Evolutionary conservation across 2,888 invertebrate species (phyloP).

Genomic region (Sialis fuliginosa): DNA sequence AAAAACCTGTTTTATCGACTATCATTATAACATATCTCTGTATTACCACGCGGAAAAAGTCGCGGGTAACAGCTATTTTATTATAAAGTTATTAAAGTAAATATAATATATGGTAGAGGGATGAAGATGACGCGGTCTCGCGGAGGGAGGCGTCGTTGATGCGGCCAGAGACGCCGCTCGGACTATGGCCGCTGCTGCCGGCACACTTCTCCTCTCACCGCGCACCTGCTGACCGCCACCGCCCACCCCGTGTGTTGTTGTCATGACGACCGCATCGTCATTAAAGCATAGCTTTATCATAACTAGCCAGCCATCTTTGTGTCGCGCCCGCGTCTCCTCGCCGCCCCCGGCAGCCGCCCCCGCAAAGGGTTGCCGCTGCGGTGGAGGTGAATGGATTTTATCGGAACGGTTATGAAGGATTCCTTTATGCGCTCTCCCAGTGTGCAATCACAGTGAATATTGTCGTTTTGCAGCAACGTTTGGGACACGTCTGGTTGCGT

Average conservation of each 20-base stretch:
- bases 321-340: conserved; percentile 12
- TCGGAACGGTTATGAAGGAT: no score
- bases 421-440: no score
- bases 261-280: conserved; percentile 33
- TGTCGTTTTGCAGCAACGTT: background rate
- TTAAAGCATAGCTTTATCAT: conserved; percentile 37
- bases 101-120: no score
- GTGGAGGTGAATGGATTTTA: no score
- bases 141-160: background rate
- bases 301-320: conserved; percentile 26
- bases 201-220: background rate
- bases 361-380: background rate
- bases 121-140: no score
- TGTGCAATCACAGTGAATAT: no score
- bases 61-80: no score
- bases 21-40: no score
- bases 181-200: conserved; percentile 2
- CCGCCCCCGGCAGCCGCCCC: background rate
- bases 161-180: background rate
- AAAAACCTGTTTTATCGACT: no score
- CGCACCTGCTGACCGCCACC: conserved; percentile 16
- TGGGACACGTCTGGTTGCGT: background rate
- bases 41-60: no score
- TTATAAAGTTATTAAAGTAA: no score
- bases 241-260: conserved; percentile 27